Base-by-base conservation (phyloP, 2,113 vertebrate genomes). In the Synodontis membranacea region DNA sequence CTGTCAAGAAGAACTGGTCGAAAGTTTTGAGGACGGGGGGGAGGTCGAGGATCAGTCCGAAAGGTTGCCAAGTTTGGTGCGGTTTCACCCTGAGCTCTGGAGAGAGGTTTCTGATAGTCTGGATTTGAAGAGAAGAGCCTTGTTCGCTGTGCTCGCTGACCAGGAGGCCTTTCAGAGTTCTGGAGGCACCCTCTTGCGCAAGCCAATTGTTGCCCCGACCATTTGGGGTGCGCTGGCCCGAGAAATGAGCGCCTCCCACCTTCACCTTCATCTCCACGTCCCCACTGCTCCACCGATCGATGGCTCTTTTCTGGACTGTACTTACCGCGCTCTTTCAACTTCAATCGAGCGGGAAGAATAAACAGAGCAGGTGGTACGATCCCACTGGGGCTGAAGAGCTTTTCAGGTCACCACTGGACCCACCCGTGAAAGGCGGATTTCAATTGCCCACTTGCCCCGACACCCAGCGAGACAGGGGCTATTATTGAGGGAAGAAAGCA, bases 271-370 rank as follows among this genome's bases (percentile, higher is more conserved):
- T 14, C 68, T 50, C 25, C 44, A 54, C 34, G 44, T 46, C 82
- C 80, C 83, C 84, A 82, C 79, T 44, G 52, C 39, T 23, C 37
- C 31, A 50, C 4, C 11, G 82, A 90, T 90, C 89, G 85, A 91
- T 90, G 62, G n/a, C 11, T 54, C 62, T 82, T 88, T 88, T 88
- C 89, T 88, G 58, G 82, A 56, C 84, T 66, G 75, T 46, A 84
- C 82, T 88, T 84, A 64, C 74, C 68, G 54, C 80, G 46, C 54
- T 82, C 82, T 86, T 87, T 81, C 28, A 56, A 48, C 85, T 87
- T 81, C n/a, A 81, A 68, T 82, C 11, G 14, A 58, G 34, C 31
- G 66, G 25, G 42, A 66, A 34, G 3, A 62, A 50, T 1, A 28
- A 54, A 19, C 62, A 81, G 88, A 85, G 64, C 86, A 88, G 70